Conservation (phyloP, 2,113 vertebrate species). For the Microtus richardsoni region DNA sequence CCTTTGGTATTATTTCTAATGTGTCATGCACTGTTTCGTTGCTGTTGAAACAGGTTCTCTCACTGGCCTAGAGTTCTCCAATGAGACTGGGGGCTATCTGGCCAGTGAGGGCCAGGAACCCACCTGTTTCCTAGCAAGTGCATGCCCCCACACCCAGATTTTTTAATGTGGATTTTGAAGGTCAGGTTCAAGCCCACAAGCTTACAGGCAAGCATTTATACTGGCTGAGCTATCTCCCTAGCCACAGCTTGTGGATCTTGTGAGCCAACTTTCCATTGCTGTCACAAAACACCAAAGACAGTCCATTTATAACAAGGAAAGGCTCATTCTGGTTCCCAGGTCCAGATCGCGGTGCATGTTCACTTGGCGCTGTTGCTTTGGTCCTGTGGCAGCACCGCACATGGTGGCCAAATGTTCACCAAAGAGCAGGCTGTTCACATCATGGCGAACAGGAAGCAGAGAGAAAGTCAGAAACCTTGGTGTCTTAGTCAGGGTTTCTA, state of each 20-base stretch:
- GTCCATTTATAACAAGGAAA: background rate
- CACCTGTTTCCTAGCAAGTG: background rate
- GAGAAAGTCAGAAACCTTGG: background rate
- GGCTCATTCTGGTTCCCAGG: background rate
- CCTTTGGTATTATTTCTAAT: background rate
- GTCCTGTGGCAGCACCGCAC: background rate
- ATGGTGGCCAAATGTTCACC: fast-evolving
- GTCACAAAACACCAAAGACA: background rate
- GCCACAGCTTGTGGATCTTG: background rate
- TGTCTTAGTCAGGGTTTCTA: background rate
- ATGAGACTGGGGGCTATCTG: background rate
- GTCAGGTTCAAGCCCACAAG: background rate
- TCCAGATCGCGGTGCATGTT: background rate
- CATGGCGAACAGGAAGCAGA: background rate
- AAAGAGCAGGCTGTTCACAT: background rate
- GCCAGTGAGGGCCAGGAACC: background rate
- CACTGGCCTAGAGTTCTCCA: background rate
- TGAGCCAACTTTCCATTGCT: background rate
- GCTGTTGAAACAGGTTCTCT: background rate
- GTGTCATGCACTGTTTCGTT: background rate
- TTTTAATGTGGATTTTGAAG: background rate
- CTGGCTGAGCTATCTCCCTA: background rate
- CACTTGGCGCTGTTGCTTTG: background rate
- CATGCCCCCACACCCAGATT: background rate
- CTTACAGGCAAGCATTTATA: background rate